Base-by-base conservation (phyloP, 2,888 invertebrate species). In the Pseudococcus jackbeardsleyi region DNA sequence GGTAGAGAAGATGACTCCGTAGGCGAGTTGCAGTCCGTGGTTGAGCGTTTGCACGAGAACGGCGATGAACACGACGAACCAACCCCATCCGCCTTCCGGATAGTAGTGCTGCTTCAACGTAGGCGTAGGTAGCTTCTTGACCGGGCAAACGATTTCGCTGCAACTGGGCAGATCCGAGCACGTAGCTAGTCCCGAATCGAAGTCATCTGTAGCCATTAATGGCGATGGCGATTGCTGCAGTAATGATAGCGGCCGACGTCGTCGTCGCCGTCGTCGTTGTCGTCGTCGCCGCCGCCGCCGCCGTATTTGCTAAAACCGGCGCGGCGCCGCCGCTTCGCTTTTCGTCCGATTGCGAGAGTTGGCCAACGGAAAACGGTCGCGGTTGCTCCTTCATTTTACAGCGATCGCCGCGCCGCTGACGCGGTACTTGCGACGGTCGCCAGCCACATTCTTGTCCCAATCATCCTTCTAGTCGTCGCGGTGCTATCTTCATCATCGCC, bases 31-130 rank as follows among this genome's bases (percentile, higher is more conserved):
- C 90, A 96, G 92, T 0, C 96, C 96, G 90, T 95, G 95, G 19
- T 95, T 94, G 54, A 97, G 92, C 42, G 96, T 92, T 91, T 96
- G 95, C 59, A 95, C 95, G 42, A 95, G 91, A 42, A 96, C 93
- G 19, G 95, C 95, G 46, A 95, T 95, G 19, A 94, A 92, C 0
- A 96, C 93, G 88, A 96, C 94, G 85, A 96, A 94, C 96, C 96
- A 97, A 8, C 96, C 97, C 96, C 96, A 96, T 0, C 96, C 96
- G 8, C 96, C 96, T 92, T 96, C 96, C 48, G 96, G 96, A 92
- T 96, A 96, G 92, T 96, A 96, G 91, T 96, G 96, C 90, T 96
- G 95, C 90, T 95, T 91, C 89, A 93, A 92, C 86, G 93, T 93
- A 89, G 89, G 90, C 64, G 89, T 87, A 90, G 93, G 93, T 84